phyloP scores from a whole-genome alignment of 2,113 vertebrate species.

The Pygoscelis antarcticus region DNA sequence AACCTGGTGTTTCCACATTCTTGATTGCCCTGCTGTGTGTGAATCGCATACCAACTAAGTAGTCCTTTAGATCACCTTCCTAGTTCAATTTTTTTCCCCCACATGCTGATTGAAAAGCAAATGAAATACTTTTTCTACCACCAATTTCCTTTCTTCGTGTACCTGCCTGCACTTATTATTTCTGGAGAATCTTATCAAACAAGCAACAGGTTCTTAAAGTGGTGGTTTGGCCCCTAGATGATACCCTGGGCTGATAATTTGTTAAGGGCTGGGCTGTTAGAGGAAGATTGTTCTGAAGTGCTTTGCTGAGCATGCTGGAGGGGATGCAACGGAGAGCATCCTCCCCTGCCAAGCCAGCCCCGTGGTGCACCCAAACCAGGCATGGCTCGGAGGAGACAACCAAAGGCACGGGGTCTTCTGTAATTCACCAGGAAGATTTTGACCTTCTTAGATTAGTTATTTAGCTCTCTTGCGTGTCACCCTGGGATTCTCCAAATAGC shows the following conservation, averaged over 20 bases:
- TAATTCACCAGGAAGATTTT: background rate
- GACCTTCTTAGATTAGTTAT: background rate
- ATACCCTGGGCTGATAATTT: background rate
- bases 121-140: background rate
- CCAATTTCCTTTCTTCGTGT: background rate
- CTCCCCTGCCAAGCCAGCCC: background rate
- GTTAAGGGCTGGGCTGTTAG: background rate
- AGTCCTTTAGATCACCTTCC: conserved; percentile 40
- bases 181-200: background rate
- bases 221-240: background rate
- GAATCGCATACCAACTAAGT: background rate
- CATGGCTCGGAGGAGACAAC: background rate
- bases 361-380: background rate
- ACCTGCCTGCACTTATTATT: background rate
- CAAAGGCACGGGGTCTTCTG: background rate
- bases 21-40: background rate
- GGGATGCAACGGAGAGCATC: background rate
- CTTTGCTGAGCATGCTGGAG: background rate
- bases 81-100: background rate
- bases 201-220: background rate
- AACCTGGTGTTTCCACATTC: background rate
- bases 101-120: conserved; percentile 7
- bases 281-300: background rate
- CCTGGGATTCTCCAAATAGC: background rate
- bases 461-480: background rate